Base-by-base conservation (phyloP, 2,113 vertebrate genomes). In the Channa argus region DNA sequence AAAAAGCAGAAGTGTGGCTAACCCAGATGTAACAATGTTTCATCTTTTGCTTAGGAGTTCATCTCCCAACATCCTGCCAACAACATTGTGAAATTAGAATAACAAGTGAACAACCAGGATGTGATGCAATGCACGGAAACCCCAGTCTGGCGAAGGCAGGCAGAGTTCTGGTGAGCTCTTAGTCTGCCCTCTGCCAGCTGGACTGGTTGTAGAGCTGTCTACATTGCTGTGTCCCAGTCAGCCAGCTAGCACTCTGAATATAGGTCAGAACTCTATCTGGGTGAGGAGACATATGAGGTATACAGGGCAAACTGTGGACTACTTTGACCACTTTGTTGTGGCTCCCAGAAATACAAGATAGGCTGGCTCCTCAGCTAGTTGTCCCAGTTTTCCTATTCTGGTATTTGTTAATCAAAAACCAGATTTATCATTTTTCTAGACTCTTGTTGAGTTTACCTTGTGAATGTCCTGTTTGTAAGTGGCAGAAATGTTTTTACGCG, bases 211-310 rank as follows among this genome's bases (percentile, higher is more conserved):
- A 86, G 65, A 76, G 84, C 10, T 4, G 33, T 80, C 83, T 77
- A 71, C 76, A 11, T 77, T 50, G 65, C 84, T 72, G 64, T 8
- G 70, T 70, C 76, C 68, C 39, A 66, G 86, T 79, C 79, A 78
- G 63, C 45, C 63, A 66, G 86, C 81, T 79, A 78, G 63, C 45
- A 63, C 56, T 61, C 36, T 53, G 74, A 90, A 92, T 91, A 66
- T 91, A 91, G 90, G 90, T 92, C 89, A 92, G 62, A 89, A 74
- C 60, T 73, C 75, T 37, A 88, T 84, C 79, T 88, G 86, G 87
- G 86, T 71, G 79, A 88, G 63, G 81, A 76, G 45, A 80, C 68
- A 33, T 67, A 69, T 33, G 66, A 80, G 75, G 73, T 78, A 38
- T 70, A 63, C 34, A 37, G 77, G 77, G 24, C 67, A 72, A 61